Percentiles rank a stretch among this genome's conserved stretches.
These are phyloP conservation scores for Melitaea cinxia DNA, from an alignment of 1,140 invertebrate species.

Conservation along the genomic window DNA sequence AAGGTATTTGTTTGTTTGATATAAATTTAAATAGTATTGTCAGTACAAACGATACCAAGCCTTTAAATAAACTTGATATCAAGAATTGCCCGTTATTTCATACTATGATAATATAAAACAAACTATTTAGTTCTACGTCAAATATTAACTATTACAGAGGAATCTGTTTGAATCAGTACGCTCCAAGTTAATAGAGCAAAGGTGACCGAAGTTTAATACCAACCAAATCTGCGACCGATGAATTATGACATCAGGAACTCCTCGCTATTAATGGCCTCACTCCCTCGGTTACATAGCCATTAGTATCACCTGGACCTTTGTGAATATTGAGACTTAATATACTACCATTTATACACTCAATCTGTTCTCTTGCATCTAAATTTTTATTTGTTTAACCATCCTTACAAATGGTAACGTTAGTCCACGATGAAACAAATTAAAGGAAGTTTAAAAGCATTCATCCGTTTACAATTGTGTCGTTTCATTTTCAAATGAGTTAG, in stretches of 20 bases:
- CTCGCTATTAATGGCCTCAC: slow-evolving; percentile 25
- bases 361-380: background rate
- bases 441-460: background rate
- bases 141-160: background rate
- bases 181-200: slow-evolving; percentile 15
- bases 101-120: no score
- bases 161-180: background rate
- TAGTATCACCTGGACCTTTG: slow-evolving; percentile 33
- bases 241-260: slow-evolving; percentile 32
- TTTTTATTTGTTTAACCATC: background rate
- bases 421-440: background rate
- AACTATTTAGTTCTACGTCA: background rate
- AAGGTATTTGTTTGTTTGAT: no score
- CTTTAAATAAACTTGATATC: no score
- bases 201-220: slow-evolving; percentile 18
- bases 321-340: slow-evolving; percentile 16
- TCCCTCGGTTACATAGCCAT: slow-evolving; percentile 34
- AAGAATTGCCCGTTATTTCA: no score
- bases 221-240: slow-evolving; percentile 18
- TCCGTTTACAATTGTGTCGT: slow-evolving; percentile 4
- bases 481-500: slow-evolving; percentile 10
- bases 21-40: no score
- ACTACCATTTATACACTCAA: background rate
- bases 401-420: no score
- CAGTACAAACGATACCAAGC: no score